Conservation (phyloP, 1,140 invertebrate species). For the Polyergus mexicanus region DNA sequence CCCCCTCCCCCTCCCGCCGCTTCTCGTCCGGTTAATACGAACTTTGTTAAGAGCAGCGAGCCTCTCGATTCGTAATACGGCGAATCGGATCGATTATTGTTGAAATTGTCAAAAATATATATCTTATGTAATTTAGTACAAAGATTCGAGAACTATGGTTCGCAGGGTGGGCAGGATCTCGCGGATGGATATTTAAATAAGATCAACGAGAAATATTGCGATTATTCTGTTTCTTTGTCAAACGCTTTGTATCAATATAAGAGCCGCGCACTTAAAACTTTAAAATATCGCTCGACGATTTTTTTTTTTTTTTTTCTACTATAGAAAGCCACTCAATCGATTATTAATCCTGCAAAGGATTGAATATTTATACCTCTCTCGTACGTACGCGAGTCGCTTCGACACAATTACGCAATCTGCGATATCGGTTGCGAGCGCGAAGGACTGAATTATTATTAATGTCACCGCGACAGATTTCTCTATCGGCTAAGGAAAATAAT, state of each 20-base stretch:
- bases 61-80: neutral
- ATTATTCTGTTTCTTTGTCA: neutral
- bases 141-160: too few relatives aligned
- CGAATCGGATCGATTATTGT: slow-evolving; percentile 14
- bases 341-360: neutral
- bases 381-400: neutral
- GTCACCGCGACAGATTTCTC: slow-evolving; percentile 37
- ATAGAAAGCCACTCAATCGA: neutral
- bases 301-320: slow-evolving; percentile 6
- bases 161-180: too few relatives aligned
- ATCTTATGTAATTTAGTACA: neutral
- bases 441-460: slow-evolving; percentile 35
- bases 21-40: neutral
- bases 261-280: slow-evolving; percentile 1
- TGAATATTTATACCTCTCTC: slow-evolving; percentile 26
- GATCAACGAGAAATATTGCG: neutral
- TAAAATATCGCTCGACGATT: slow-evolving; percentile 7
- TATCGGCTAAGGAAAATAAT: slow-evolving; percentile 41
- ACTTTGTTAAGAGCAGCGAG: neutral
- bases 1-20: slow-evolving; percentile 11
- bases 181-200: too few relatives aligned
- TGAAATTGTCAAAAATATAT: neutral
- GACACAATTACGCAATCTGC: slow-evolving; percentile 23
- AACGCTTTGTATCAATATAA: slow-evolving; percentile 17
- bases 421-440: neutral